Evolutionary conservation across 2,797 vertebrate species (phyloP), one percentile per base, ranked within the genome.

Genomic region (Tinamus major): DNA sequence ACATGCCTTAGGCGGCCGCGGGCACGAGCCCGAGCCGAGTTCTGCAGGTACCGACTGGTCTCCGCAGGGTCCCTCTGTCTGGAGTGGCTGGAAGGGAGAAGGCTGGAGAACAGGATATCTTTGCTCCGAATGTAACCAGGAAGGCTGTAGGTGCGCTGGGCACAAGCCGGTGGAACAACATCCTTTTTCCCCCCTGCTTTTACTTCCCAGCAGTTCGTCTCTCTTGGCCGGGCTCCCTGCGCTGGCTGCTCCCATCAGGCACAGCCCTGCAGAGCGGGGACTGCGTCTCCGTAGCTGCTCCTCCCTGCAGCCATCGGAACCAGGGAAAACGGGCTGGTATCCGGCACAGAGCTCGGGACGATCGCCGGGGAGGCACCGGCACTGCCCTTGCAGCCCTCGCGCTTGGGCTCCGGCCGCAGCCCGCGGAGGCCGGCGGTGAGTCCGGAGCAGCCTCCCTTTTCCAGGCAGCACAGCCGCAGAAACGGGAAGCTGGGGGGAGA

Each of bases 11-110:
- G 95, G 96, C 95, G 92, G 19, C 65, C 42, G 3, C 0, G 67
- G 88, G 94, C 96, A 90, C 3, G 24, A 82, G 92, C 91, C 93
- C 91, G 92, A 81, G 89, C 19, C 35, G 74, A 92, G 69, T 70
- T 89, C 93, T 83, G 76, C 77, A 68, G 86, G 86, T 85, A 85
- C 55, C 91, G 59, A 74, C 58, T 92, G 31, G 93, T 88, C 93
- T 88, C 92, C 48, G 39, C 68, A 88, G 96, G 95, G 86, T 68
- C 58, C 6, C 56, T 83, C 79, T 94, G 72, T 67, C 70, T 35
- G 6, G 75, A 93, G 92, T 82, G 75, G 21, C 88, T 42, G 81
- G 29, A 31, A 42, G 83, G 51, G 79, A 42, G 33, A 42, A 33
- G 65, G 41, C 17, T 62, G 78, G 64, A 49, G 82, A 76, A 37